These are phyloP conservation scores for Campoletis raptor DNA, from an alignment of 2,888 invertebrate species.

Conservation along the genomic window DNA sequence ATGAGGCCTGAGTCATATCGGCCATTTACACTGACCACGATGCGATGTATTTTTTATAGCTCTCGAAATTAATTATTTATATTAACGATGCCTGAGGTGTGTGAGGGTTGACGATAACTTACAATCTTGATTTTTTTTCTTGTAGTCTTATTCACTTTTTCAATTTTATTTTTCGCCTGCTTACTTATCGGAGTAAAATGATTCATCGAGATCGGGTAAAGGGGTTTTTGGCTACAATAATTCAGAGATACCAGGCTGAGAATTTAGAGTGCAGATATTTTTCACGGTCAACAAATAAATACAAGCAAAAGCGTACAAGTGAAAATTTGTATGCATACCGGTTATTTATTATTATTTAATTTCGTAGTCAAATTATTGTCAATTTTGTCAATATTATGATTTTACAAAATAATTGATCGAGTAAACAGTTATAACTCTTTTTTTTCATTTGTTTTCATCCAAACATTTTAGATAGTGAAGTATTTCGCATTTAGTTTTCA, in stretches of 20 bases:
- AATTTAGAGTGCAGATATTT: constrained; percentile 2
- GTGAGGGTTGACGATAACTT: constrained; percentile 49
- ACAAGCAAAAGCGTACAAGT: not conserved
- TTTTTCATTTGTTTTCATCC: not conserved
- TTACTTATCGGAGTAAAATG: not conserved
- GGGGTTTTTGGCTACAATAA: constrained; percentile 15
- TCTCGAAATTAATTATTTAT: constrained; percentile 59
- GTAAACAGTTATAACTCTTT: not conserved
- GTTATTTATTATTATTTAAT: not conserved
- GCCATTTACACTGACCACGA: constrained; percentile 24
- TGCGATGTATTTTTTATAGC: not conserved
- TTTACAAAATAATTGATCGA: not conserved
- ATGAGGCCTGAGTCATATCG: constrained; percentile 41
- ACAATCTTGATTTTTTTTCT: constrained; percentile 43
- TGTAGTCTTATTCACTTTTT: constrained; percentile 46
- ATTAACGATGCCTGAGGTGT: constrained; percentile 26
- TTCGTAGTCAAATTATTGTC: not conserved
- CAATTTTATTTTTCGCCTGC: not conserved
- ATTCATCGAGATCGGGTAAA: constrained; percentile 29
- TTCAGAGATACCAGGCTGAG: constrained; percentile 5
- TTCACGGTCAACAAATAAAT: not conserved
- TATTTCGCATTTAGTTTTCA: not conserved
- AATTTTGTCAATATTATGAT: not conserved
- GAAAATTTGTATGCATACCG: not conserved
- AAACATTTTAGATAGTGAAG: not conserved